Conservation (phyloP, 2,113 vertebrate genomes). For the Vimba vimba region DNA sequence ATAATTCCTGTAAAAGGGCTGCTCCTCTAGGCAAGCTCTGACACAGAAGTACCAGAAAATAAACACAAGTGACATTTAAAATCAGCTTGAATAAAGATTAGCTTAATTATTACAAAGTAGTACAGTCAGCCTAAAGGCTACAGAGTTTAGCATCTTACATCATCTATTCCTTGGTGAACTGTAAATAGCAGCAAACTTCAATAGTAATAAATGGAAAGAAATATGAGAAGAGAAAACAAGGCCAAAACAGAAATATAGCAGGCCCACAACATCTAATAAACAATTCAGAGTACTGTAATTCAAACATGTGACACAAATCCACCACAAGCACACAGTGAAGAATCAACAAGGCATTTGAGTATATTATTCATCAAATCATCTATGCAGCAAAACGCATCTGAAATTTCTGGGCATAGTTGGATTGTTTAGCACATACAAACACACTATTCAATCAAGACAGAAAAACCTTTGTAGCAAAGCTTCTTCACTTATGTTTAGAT, state of each 20-base stretch:
- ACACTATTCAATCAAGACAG: not conserved
- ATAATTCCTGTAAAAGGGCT: not conserved
- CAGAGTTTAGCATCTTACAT: not conserved
- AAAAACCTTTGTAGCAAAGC: not conserved
- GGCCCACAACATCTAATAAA: constrained; percentile 17
- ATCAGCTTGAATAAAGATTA: constrained; percentile 42
- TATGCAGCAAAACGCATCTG: not conserved
- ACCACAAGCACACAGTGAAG: not conserved
- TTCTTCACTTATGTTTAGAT: not conserved
- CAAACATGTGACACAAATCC: not conserved
- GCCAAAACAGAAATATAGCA: not conserved
- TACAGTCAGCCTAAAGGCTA: constrained; percentile 8
- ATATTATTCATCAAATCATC: not conserved
- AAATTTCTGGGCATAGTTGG: not conserved
- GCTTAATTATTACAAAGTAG: constrained; percentile 27
- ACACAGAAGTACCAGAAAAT: constrained; percentile 15
- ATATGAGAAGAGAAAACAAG: constrained; percentile 1
- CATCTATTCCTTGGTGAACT: constrained; percentile 15
- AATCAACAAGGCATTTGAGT: not conserved
- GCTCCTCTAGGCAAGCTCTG: constrained; percentile 1
- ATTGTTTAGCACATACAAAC: not conserved
- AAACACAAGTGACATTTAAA: constrained; percentile 48
- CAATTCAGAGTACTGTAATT: constrained; percentile 10
- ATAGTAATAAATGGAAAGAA: not conserved
- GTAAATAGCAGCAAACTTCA: not conserved